Evolutionary conservation across 2,797 vertebrate genomes (phyloP).

Genomic region (Spatula versicolor): DNA sequence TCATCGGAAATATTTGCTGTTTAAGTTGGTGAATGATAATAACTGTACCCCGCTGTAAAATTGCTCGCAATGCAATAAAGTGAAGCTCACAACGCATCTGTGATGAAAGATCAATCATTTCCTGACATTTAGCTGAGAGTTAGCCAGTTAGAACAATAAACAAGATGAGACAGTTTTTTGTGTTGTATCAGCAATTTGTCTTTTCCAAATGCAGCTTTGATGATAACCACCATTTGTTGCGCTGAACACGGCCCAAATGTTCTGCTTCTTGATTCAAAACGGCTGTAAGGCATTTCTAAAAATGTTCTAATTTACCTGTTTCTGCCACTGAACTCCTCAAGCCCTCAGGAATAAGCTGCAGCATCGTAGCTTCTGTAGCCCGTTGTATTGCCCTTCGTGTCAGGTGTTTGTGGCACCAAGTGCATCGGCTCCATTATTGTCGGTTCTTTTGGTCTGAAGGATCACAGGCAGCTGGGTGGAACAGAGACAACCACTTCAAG

Average conservation of each 20-base stretch:
- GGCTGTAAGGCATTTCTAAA: slow-evolving; percentile 20
- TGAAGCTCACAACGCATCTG: slow-evolving; percentile 64
- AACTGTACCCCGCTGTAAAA: slow-evolving; percentile 56
- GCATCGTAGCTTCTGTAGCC: neutral
- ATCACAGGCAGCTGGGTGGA: slow-evolving; percentile 9
- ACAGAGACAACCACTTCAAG: slow-evolving; percentile 46
- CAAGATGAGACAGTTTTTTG: slow-evolving; percentile 34
- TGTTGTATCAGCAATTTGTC: slow-evolving; percentile 40
- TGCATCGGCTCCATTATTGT: slow-evolving; percentile 31
- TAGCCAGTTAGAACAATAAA: slow-evolving; percentile 22
- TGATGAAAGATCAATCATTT: slow-evolving; percentile 68
- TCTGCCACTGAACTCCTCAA: slow-evolving; percentile 13
- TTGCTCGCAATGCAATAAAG: slow-evolving; percentile 35
- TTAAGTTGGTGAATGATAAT: slow-evolving; percentile 52
- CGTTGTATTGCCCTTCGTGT: neutral
- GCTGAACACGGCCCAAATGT: slow-evolving; percentile 24
- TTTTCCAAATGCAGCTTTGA: slow-evolving; percentile 20
- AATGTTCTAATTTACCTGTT: slow-evolving; percentile 52
- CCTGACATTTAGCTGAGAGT: slow-evolving; percentile 28
- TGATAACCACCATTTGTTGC: slow-evolving; percentile 34
- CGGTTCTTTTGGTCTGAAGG: slow-evolving; percentile 47
- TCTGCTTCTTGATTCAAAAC: slow-evolving; percentile 29
- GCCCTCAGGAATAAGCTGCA: slow-evolving; percentile 33
- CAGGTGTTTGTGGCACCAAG: neutral
- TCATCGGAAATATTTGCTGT: slow-evolving; percentile 57